phyloP scores from a whole-genome alignment of 2,113 vertebrate species.

The Argyrosomus japonicus region DNA sequence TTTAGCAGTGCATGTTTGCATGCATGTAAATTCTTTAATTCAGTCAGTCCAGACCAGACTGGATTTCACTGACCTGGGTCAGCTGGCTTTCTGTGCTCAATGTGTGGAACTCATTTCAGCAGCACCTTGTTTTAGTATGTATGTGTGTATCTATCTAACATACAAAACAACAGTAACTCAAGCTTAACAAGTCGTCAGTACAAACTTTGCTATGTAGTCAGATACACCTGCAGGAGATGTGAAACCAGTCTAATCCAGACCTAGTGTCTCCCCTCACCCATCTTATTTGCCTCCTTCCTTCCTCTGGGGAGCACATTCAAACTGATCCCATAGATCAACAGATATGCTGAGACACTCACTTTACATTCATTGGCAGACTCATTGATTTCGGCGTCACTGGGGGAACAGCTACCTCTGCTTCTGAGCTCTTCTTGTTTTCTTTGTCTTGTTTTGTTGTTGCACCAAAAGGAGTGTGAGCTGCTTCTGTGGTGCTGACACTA shows the following conservation, averaged over 20 bases:
- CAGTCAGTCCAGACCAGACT: background rate
- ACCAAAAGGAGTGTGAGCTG: no score
- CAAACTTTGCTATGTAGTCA: background rate
- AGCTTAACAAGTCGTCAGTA: slow-evolving; percentile 2
- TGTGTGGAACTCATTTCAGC: slow-evolving; percentile 3
- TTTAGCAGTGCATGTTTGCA: no score
- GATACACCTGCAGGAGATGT: background rate
- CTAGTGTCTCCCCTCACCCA: background rate
- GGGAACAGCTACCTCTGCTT: background rate
- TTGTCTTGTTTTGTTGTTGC: background rate
- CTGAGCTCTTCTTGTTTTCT: background rate
- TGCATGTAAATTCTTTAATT: background rate
- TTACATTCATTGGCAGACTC: background rate
- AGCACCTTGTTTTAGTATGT: background rate
- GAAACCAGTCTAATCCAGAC: background rate
- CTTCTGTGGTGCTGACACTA: no score
- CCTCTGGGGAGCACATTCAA: slow-evolving; percentile 4
- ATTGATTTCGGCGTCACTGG: slow-evolving; percentile 1
- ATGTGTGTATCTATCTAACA: background rate
- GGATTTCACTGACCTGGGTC: background rate
- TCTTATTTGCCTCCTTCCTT: background rate
- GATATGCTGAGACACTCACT: background rate
- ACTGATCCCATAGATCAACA: background rate
- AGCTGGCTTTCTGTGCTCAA: background rate
- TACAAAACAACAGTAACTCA: background rate